Percentiles rank a stretch among this genome's conserved stretches.
Evolutionary conservation across 2,113 vertebrate genomes (phyloP).

Genomic region (Prionailurus bengalensis): DNA sequence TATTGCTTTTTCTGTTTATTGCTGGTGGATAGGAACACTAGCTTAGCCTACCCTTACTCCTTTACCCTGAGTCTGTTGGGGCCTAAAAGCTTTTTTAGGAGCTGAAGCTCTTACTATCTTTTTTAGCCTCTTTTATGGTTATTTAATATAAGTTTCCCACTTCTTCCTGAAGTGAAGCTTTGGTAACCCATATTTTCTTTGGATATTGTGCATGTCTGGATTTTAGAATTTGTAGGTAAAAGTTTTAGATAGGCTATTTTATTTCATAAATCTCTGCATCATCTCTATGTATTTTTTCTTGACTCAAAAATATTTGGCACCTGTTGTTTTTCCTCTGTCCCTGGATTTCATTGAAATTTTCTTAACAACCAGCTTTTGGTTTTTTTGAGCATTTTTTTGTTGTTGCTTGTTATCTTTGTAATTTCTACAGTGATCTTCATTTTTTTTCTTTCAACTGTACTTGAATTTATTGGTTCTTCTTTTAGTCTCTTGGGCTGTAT

Average conservation of each 20-base stretch:
- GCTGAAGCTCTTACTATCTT: neutral
- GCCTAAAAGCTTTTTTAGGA: neutral
- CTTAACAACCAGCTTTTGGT: neutral
- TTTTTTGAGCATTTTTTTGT: slow-evolving; percentile 11
- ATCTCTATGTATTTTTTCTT: neutral
- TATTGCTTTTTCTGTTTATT: neutral
- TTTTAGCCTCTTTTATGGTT: neutral
- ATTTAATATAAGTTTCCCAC: neutral
- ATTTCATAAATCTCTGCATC: neutral
- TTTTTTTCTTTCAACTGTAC: neutral
- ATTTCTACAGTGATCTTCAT: neutral
- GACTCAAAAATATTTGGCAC: neutral
- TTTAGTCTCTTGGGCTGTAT: neutral
- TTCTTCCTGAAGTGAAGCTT: neutral
- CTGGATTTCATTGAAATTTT: neutral
- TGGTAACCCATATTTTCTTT: slow-evolving; percentile 13
- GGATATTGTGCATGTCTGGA: neutral
- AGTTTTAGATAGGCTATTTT: neutral
- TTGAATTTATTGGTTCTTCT: neutral
- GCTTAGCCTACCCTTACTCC: neutral
- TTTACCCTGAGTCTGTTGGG: neutral
- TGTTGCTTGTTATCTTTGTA: neutral
- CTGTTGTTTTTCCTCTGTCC: neutral
- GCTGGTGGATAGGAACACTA: neutral
- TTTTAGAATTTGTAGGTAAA: neutral